Base-by-base conservation (phyloP, 2,888 invertebrate species). In the Brachynemurus nebulosus region DNA sequence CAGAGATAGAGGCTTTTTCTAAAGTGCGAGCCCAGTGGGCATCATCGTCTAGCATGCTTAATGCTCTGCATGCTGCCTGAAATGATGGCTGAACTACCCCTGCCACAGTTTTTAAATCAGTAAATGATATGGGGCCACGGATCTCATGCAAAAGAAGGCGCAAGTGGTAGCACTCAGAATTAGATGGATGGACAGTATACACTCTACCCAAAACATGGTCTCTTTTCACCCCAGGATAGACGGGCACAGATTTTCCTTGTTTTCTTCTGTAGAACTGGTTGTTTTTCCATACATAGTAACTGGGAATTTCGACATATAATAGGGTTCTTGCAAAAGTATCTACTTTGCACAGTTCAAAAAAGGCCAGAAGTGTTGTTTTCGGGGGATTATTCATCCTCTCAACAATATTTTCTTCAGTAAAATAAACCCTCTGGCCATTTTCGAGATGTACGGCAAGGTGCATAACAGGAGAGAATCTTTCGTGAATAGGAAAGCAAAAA, bases 21-120 rank as follows among this genome's bases (percentile, higher is more conserved):
- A 61, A 27, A 14, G 53, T 42, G 14, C 23, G 6, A 47, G 50
- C 45, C 60, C 55, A 62, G 43, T 62, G 55, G 19, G 40, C 20
- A 46, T 62, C 60, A 48, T 61, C 56, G 51, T 62, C 56, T 4
- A 62, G 51, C 19, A 63, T 47, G 17, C 55, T 53, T 4, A 54
- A 43, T 30, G 47, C 48, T 21, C 46, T 43, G 47, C 58, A 57
- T 44, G 57, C 57, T 38, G 47, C 38, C 37, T 50, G 47, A 42
- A 52, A 62, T 23, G 56, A 57, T 8, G 37, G 39, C 47, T 49
- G 47, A 18, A 52, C 30, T 20, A 46, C 45, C 17, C 56, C 55
- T 42, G 59, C 48, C 9, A 59, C 52, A 12, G 50, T 62, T 52
- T 52, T 55, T 23, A 61, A 48, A 44, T 50, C 48, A 40, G 36